A percentile compares a stretch with the other conserved stretches of the same genome.
Evolutionary conservation across 2,888 invertebrate species (phyloP).

Genomic region (Ophioninae sp.): DNA sequence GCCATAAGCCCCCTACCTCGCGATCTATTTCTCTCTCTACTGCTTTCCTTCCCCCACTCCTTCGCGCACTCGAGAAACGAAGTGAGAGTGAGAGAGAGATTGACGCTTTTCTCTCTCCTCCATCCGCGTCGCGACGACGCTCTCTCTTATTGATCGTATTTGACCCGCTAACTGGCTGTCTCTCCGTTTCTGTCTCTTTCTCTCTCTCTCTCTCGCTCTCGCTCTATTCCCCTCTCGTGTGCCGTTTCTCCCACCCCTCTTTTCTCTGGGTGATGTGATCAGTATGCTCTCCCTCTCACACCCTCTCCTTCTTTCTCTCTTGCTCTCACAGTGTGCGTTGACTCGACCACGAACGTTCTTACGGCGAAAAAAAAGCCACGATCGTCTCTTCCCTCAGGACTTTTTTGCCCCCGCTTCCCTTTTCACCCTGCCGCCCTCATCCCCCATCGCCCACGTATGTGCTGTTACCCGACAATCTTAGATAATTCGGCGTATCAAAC

Average conservation of each 20-base stretch:
- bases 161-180: slow-evolving; percentile 74
- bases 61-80: slow-evolving; percentile 1
- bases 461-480: slow-evolving; percentile 31
- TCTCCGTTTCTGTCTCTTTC: slow-evolving; percentile 41
- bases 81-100: slow-evolving; percentile 29
- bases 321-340: slow-evolving; percentile 45
- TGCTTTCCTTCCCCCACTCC: slow-evolving; percentile 21
- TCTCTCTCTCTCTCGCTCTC: slow-evolving; percentile 34
- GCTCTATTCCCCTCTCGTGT: slow-evolving; percentile 26
- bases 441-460: slow-evolving; percentile 1
- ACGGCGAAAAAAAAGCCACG: slow-evolving; percentile 25
- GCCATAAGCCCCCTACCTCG: slow-evolving; percentile 33
- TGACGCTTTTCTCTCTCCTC: slow-evolving; percentile 34
- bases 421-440: slow-evolving; percentile 60
- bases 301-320: slow-evolving; percentile 18
- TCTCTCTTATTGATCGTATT: slow-evolving; percentile 78
- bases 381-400: slow-evolving; percentile 32
- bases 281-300: slow-evolving; percentile 37
- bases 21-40: slow-evolving; percentile 28
- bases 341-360: slow-evolving; percentile 58
- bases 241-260: not conserved
- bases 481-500: slow-evolving; percentile 31
- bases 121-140: slow-evolving; percentile 61
- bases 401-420: slow-evolving; percentile 9
- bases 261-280: slow-evolving; percentile 36